Conservation (phyloP, 2,888 invertebrate genomes). For the Tipula helvola region DNA sequence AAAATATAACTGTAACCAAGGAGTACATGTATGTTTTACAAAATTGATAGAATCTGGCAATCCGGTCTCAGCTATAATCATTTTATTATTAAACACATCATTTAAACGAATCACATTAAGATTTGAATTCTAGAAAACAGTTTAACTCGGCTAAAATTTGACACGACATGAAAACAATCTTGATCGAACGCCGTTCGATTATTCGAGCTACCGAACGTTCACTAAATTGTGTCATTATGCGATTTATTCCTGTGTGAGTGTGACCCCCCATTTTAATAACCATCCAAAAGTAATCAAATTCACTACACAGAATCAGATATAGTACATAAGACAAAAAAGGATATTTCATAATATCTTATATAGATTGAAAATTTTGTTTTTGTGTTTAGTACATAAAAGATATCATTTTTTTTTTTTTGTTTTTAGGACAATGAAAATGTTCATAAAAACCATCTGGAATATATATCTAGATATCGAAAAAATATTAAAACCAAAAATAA, state of each 20-base stretch:
- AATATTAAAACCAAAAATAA: conserved; percentile 4
- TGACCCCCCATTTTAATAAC: not conserved
- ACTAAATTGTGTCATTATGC: not conserved
- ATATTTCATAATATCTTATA: not conserved
- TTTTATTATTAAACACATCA: no score
- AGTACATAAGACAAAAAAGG: not conserved
- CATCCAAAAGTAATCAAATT: not conserved
- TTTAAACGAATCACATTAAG: no score
- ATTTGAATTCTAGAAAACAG: no score
- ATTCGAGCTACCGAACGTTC: no score
- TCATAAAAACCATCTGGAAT: not conserved
- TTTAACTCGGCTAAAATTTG: no score
- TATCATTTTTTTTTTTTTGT: not conserved
- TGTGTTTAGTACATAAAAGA: not conserved
- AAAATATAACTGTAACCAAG: no score
- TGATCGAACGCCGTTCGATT: no score
- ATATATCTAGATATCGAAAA: not conserved
- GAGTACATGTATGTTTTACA: no score
- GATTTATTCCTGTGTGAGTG: not conserved
- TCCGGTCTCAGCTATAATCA: no score
- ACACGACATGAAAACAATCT: no score
- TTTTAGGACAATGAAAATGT: not conserved
- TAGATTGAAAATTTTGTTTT: not conserved
- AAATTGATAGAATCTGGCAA: no score
- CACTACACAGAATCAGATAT: not conserved